phyloP scores from a whole-genome alignment of 1,140 invertebrate genomes.

The Akabosia matsudoensis region DNA sequence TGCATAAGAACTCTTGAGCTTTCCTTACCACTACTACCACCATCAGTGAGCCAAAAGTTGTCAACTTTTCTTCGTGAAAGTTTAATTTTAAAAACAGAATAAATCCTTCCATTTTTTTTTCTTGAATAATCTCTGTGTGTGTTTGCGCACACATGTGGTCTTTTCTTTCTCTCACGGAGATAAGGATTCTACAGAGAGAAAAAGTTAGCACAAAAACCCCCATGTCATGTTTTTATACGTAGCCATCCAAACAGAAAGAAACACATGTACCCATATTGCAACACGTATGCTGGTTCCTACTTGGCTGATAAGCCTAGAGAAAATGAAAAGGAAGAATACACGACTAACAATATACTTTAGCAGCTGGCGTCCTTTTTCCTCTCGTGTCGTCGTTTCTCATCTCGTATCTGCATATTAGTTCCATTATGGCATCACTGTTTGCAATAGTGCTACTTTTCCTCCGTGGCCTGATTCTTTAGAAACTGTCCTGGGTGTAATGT shows the following conservation, averaged over 20 bases:
- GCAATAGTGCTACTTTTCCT: not conserved
- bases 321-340: not conserved
- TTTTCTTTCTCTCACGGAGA: not conserved
- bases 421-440: not conserved
- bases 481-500: not conserved
- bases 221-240: slow-evolving; percentile 1
- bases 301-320: not conserved
- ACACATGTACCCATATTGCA: not conserved
- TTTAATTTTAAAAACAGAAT: slow-evolving; percentile 15
- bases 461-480: not conserved
- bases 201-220: not conserved
- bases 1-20: not conserved
- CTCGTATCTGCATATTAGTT: not conserved
- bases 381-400: not conserved
- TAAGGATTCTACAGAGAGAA: not conserved
- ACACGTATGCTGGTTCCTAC: not conserved
- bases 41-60: not conserved
- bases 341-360: not conserved
- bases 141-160: not conserved
- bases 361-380: slow-evolving; percentile 8
- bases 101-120: not conserved
- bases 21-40: not conserved
- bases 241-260: not conserved
- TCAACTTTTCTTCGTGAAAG: not conserved
- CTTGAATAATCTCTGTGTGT: not conserved